Percentiles rank a stretch among this genome's conserved stretches.
Conservation (phyloP, 2,888 invertebrate species). For the Leptogaster cylindrica region DNA sequence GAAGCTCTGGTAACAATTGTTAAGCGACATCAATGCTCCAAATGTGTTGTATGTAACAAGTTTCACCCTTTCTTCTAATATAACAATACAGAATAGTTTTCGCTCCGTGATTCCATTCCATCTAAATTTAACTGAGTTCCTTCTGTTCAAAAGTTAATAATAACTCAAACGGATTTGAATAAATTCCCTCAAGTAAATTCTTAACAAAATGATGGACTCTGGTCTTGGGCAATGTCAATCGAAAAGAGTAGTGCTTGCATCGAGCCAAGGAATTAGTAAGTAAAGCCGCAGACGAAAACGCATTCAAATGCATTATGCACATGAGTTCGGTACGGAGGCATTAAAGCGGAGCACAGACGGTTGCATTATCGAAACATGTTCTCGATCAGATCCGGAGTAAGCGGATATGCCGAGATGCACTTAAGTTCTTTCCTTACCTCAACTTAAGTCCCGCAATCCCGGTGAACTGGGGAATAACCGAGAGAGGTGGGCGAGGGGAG, state of each 20-base stretch:
- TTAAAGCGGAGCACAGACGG: conserved; percentile 5
- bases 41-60: too few relatives aligned
- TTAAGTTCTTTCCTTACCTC: conserved; percentile 4
- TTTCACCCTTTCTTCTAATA: too few relatives aligned
- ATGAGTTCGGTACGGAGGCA: background rate
- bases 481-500: background rate
- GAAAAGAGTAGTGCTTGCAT: background rate
- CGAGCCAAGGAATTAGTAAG: conserved; percentile 12
- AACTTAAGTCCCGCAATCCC: background rate
- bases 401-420: conserved; percentile 34
- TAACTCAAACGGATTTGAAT: conserved; percentile 10
- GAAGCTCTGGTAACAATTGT: too few relatives aligned
- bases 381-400: conserved; percentile 4
- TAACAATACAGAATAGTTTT: too few relatives aligned
- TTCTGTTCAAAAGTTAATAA: conserved; percentile 1
- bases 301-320: conserved; percentile 17
- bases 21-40: too few relatives aligned
- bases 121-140: too few relatives aligned
- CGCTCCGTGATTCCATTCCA: too few relatives aligned
- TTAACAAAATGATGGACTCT: background rate
- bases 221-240: conserved; percentile 7
- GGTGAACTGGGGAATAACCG: background rate
- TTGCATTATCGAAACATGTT: conserved; percentile 7
- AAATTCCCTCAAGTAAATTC: background rate
- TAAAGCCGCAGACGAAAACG: background rate